Evolutionary conservation across 2,113 vertebrate species (phyloP).

Genomic region (Dicaeum eximium): DNA sequence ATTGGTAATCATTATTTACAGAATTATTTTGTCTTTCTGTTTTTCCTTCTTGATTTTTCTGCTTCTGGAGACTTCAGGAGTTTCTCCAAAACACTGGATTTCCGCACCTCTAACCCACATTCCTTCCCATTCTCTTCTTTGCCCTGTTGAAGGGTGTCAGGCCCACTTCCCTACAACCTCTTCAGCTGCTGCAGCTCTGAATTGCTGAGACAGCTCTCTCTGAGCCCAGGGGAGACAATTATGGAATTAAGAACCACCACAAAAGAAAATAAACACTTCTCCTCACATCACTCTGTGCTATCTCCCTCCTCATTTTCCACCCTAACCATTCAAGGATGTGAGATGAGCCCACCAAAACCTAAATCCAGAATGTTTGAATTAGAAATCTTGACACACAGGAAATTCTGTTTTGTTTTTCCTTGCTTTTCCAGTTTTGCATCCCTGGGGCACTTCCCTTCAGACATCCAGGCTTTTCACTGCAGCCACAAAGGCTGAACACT

Average conservation of each 20-base stretch:
- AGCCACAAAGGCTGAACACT: neutral
- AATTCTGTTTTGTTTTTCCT: neutral
- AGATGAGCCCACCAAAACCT: neutral
- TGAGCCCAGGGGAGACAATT: neutral
- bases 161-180: conserved; percentile 48
- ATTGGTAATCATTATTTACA: conserved; percentile 16
- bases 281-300: neutral
- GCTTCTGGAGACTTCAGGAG: conserved; percentile 62
- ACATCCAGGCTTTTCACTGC: neutral
- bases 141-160: conserved; percentile 53
- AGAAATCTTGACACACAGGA: neutral
- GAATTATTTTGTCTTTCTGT: conserved; percentile 69
- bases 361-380: neutral
- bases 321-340: neutral
- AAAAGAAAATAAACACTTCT: neutral
- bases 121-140: conserved; percentile 60
- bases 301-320: neutral
- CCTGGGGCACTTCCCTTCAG: neutral
- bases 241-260: neutral
- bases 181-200: conserved; percentile 43
- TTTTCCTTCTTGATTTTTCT: conserved; percentile 67
- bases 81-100: conserved; percentile 52
- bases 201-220: conserved; percentile 58
- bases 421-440: neutral
- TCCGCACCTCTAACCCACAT: conserved; percentile 68